Percentiles rank a stretch among this genome's conserved stretches.
phyloP scores from a whole-genome alignment of 2,888 invertebrate genomes.

The Papilio demoleus region DNA sequence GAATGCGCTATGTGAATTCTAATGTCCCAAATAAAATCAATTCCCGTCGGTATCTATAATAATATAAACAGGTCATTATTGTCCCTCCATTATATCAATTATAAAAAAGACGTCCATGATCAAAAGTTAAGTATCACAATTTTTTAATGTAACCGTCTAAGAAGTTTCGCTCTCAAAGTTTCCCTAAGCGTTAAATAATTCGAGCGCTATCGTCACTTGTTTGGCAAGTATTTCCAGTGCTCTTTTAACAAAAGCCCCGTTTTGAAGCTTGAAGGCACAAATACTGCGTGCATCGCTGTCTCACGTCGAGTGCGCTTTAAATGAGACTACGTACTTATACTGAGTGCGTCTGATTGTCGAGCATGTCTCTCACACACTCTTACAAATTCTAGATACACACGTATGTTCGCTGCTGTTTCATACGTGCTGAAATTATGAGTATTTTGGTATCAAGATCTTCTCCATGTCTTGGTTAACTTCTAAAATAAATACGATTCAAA shows the following conservation, averaged over 20 bases:
- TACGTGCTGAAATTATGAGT: background rate
- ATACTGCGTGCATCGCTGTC: constrained; percentile 35
- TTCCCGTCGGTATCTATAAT: no score
- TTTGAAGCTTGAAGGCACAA: constrained; percentile 25
- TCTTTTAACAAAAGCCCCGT: constrained; percentile 19
- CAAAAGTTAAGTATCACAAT: no score
- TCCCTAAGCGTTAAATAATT: constrained; percentile 20
- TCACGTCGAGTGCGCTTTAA: constrained; percentile 30
- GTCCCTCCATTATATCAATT: no score
- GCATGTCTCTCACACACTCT: background rate
- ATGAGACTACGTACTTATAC: constrained; percentile 33
- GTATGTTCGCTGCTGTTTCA: background rate
- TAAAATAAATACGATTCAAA: no score
- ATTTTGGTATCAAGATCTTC: background rate
- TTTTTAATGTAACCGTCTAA: no score
- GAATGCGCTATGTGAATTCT: no score
- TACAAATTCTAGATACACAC: background rate
- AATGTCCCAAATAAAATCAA: no score
- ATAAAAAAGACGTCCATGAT: no score
- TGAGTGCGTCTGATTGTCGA: constrained; percentile 29
- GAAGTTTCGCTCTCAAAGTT: no score
- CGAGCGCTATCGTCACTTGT: constrained; percentile 12
- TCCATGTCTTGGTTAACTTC: background rate
- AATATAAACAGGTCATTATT: no score
- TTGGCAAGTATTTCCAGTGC: constrained; percentile 8